Evolutionary conservation across 1,140 invertebrate genomes (phyloP).

Genomic region (Drosophila bocki): DNA sequence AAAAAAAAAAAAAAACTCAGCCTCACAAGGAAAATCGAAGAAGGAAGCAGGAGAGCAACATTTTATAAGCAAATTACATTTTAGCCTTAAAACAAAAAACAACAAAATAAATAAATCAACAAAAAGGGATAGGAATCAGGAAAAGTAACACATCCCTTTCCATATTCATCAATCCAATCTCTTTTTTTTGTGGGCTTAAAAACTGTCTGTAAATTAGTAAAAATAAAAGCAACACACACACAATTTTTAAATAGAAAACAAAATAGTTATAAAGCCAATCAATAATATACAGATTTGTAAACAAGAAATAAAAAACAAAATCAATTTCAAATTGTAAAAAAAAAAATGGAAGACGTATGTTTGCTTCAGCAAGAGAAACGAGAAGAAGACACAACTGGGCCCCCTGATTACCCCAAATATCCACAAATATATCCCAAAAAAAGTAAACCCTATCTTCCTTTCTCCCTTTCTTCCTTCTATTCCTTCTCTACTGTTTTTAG

Average conservation of each 20-base stretch:
- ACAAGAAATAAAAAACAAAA: conserved; percentile 39
- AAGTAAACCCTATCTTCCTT: neutral
- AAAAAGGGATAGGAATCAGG: conserved; percentile 32
- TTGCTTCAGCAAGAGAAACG: conserved; percentile 20
- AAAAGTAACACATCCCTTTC: conserved; percentile 33
- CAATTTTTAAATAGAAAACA: conserved; percentile 75
- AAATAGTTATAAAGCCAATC: conserved; percentile 65
- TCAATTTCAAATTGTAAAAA: conserved; percentile 70
- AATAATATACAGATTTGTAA: conserved; percentile 39
- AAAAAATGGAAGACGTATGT: conserved; percentile 28
- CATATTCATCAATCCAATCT: conserved; percentile 29
- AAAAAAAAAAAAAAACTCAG: conserved; percentile 35
- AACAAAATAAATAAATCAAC: conserved; percentile 12
- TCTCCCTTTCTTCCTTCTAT: neutral
- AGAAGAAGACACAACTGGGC: conserved; percentile 15
- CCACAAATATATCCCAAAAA: neutral
- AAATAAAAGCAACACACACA: conserved; percentile 24
- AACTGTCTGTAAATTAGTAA: conserved; percentile 74
- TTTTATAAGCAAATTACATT: conserved; percentile 74
- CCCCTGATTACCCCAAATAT: neutral
- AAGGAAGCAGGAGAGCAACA: conserved; percentile 48
- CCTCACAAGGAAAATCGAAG: conserved; percentile 46
- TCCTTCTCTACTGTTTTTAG: conserved; percentile 5
- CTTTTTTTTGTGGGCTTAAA: conserved; percentile 49
- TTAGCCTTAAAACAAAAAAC: conserved; percentile 55